Evolutionary conservation across 2,888 invertebrate genomes (phyloP), one percentile per base, ranked within the genome.

Genomic region (Synanthedon andrenaeformis): DNA sequence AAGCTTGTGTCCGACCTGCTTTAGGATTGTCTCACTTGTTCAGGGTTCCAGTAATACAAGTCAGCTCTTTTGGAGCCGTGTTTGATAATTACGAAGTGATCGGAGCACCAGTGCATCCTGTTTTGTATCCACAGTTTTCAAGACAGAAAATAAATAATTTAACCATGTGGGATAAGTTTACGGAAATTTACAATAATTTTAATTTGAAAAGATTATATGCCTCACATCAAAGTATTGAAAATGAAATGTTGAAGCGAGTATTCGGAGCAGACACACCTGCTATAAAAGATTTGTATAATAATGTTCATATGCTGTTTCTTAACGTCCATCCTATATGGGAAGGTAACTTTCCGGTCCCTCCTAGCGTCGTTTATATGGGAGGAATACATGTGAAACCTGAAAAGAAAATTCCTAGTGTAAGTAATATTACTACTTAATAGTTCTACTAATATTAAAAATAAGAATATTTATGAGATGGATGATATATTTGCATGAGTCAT

Each of bases 251-350:
- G 0, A 64, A 52, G 50, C 56, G 49, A 53, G 11, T 62, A 4
- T 69, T 74, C 58, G 76, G 75, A 12, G 42, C 59, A 2, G 54
- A 66, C 45, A 49, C 59, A 3, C 67, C 71, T 1, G 28, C 56
- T 5, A 5, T 72, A 4, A 56, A 42, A n/a, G 64, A 67, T 49
- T 58, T 73, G 19, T 56, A 53, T 13, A 59, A 67, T n/a, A 69
- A 69, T 52, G 63, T 78, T n/a, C 74, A 78, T 49, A 63, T 86
- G 68, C 48, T 84, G 14, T 74, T 88, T 57, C 45, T 82, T 1
- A 87, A 87, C 56, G 62, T 67, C 1, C 72, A 88, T 64, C 75
- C 76, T 0, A 57, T 79, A 11, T 76, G 76, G 64, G 70, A 68
- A 41, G 63, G 60, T 1, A 71, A 73, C 51, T 64, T 75, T 13